Base-by-base conservation (phyloP, 2,113 vertebrate genomes). In the Ameiurus melas region DNA sequence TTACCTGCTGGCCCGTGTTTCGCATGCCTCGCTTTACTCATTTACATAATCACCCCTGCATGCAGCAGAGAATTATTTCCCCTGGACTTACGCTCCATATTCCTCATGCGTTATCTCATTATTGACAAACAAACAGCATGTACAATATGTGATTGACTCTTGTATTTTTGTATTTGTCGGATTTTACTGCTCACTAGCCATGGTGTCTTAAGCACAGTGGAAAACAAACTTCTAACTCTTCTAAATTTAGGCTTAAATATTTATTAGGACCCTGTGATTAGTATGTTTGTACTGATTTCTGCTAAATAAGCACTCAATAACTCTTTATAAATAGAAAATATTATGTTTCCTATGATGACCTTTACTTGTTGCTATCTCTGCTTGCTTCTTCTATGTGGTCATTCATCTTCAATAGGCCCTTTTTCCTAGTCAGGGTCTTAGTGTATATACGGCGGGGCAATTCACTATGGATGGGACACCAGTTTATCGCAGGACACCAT, bases 1-100 rank as follows among this genome's bases (percentile, higher is more conserved):
- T 90, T 88, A 86, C 87, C 90, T 86, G 85, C 85, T 82, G 84
- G 73, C 82, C 39, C 25, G 58, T 14, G 60, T 16, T 77, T 19
- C 87, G 53, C 36, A 10, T 19, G 43, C 85, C 17, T 87, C 68
- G 14, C 58, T 39, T 68, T 75, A 27, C 75, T 57, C 51, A 64
- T 75, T 66, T 20, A 39, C 66, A 68, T 83, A 86, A 81, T 33
- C 68, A 60, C 57, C n/a, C 0, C 57, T 71, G 25, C 47, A 79
- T 71, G 58, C 33, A 43, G 30, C 6, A 39, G 36, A 84, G n/a
- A 33, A 51, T 20, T 39, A 75, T 88, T 88, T 90, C 80, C 84
- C 80, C 33, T 17, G 39, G 57, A 85, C 43, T n/a, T 25, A 68
- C 4, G 10, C 71, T 71, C 57, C 68, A 68, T 25, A 62, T 82